Base-by-base conservation (phyloP, 2,113 vertebrate species). In the Tichodroma muraria region DNA sequence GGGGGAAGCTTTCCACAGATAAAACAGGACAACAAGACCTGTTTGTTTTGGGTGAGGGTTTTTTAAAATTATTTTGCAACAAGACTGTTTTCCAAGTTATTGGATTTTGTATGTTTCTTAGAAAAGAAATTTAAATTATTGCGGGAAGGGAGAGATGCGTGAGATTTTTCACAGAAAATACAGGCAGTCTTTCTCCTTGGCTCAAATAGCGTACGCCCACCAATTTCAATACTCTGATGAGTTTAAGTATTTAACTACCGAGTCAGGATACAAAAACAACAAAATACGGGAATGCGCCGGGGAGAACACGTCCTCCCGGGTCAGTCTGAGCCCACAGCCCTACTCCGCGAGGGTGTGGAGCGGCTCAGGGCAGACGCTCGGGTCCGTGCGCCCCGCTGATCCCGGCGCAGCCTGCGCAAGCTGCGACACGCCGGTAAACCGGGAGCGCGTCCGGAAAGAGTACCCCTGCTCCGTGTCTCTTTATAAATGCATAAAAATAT, bases 131-230 rank as follows among this genome's bases (percentile, higher is more conserved):
- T 44, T 33, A 49, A 78, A 71, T 70, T 70, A 28, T 20, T 73
- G 64, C 3, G 30, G 22, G 20, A 68, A 78, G 38, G n/a, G 13
- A 86, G 30, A 78, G 3, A 31, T 24, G 18, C 2, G 1, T 44
- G 52, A 70, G 35, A 20, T 75, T 77, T 82, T 90, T 60, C 30
- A 40, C 25, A 57, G 53, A 69, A 85, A 90, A 35, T 5, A 33
- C 57, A 37, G 38, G 28, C n/a, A 42, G 18, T 17, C 56, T 79
- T 86, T 71, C 37, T 85, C 37, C 52, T 78, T 10, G 86, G 17
- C 2, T 2, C 19, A 21, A 59, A 25, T 23, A 45, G 5, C 1
- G 15, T 47, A 31, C 7, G 0, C 37, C 40, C 8, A 13, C 42
- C 52, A 44, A 35, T 86, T 71, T 66, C 63, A 59, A 27, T 65